Evolutionary conservation across 92 coral and sea anemone genomes (phyloP), one percentile per base, ranked within the genome.

Genomic region (Porites lobata): DNA sequence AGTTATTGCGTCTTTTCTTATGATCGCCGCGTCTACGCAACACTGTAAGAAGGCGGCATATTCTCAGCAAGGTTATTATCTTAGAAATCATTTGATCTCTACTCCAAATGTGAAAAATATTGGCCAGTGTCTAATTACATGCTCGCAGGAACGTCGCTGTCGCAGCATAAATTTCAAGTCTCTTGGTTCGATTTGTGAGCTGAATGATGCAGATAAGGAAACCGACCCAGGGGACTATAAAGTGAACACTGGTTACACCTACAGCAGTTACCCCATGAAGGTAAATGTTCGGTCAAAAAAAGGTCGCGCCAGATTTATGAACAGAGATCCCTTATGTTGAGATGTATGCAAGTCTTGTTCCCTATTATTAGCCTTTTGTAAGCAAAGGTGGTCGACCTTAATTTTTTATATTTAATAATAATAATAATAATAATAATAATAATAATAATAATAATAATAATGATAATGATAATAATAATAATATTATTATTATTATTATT

Each of bases 191-290:
- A 2, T 76, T 26, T 76, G 80, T 58, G 68, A 76, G 68, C 58
- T 76, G 67, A 76, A 76, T 22, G 80, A 76, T 57, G 80, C 68
- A 56, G 53, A 76, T 57, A 58, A 52, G 11, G 15, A 58, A 9
- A 76, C 80, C 1, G 52, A 56, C 9, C 80, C 80, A 4, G 57
- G 66, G 68, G 66, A 76, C 9, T 76, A 76, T 43, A 13, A 57
- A 64, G 19, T 17, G 61, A 76, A 8, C 2, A 13, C 26, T 0
- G 68, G 62, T 65, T 63, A 58, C 68, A 24, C 68, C 20, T 76
- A 76, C 80, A 76, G 51, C 15, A 52, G 32, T 58, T 76, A 76
- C 32, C 80, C 15, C 8, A 64, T 15, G 14, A 58, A 76, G 80
- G 80, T 76, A 24, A 53, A 67, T 6, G 6, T 72, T 19, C 6